These are phyloP conservation scores for Oreochromis niloticus DNA, from an alignment of 2,113 vertebrate species.

Conservation along the genomic window DNA sequence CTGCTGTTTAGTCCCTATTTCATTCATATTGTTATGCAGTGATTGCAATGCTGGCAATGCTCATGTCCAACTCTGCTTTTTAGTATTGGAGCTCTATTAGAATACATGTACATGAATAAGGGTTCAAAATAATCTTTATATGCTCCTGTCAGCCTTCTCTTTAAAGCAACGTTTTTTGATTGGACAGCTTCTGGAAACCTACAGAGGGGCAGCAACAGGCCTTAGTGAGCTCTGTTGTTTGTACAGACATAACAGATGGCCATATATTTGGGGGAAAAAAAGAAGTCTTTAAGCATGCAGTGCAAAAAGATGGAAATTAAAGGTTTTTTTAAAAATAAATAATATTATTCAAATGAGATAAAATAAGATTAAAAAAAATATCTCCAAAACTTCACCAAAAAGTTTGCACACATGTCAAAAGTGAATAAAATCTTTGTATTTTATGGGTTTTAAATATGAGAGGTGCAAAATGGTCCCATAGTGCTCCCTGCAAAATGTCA, in stretches of 20 bases:
- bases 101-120: not conserved
- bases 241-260: not conserved
- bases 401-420: not conserved
- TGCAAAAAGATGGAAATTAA: not conserved
- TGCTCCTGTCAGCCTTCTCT: not conserved
- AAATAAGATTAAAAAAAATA: not conserved
- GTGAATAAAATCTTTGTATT: not conserved
- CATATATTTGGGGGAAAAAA: rapidly evolving
- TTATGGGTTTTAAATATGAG: not conserved
- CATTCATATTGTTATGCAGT: not conserved
- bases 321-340: not conserved
- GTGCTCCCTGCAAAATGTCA: not conserved
- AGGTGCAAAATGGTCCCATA: not conserved
- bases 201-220: not conserved
- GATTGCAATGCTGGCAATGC: not conserved
- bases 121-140: not conserved
- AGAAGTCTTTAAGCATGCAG: not conserved
- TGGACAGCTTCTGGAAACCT: not conserved
- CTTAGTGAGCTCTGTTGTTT: not conserved
- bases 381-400: not conserved
- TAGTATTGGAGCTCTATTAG: not conserved
- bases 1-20: not conserved
- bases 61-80: not conserved
- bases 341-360: not conserved
- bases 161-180: not conserved